Percentiles rank a stretch among this genome's conserved stretches.
These are phyloP conservation scores for Turdus rufiventris DNA, from an alignment of 2,113 vertebrate species.

Conservation along the genomic window DNA sequence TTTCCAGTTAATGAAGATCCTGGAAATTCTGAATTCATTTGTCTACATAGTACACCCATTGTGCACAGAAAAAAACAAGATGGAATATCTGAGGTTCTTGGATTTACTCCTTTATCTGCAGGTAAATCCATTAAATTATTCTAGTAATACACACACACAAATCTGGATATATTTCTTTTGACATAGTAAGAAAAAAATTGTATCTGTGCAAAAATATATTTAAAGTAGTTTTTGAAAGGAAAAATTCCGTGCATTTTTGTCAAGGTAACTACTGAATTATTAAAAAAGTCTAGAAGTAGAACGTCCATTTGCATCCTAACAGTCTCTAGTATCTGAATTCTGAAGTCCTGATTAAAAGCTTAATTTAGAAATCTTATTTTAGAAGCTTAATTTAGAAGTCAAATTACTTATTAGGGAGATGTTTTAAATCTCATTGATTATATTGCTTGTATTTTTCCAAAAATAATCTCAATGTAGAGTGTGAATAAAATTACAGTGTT, in stretches of 20 bases:
- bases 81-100: constrained; percentile 70
- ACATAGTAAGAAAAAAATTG: not conserved
- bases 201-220: not conserved
- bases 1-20: constrained; percentile 45
- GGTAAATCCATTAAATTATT: constrained; percentile 70
- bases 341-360: not conserved
- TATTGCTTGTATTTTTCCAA: not conserved
- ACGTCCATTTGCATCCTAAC: not conserved
- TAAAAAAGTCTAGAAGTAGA: not conserved
- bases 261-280: not conserved
- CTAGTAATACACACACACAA: not conserved
- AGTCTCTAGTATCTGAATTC: not conserved
- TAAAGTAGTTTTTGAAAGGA: not conserved
- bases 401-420: not conserved
- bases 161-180: not conserved
- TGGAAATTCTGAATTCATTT: constrained; percentile 56
- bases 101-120: constrained; percentile 78
- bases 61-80: constrained; percentile 59
- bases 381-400: not conserved
- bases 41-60: constrained; percentile 84
- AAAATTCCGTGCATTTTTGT: not conserved
- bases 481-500: not conserved
- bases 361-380: not conserved
- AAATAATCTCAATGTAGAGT: not conserved
- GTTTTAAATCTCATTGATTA: not conserved